Evolutionary conservation across 2,888 invertebrate species (phyloP), one percentile per base, ranked within the genome.

Genomic region (Cerceris ruficornis): DNA sequence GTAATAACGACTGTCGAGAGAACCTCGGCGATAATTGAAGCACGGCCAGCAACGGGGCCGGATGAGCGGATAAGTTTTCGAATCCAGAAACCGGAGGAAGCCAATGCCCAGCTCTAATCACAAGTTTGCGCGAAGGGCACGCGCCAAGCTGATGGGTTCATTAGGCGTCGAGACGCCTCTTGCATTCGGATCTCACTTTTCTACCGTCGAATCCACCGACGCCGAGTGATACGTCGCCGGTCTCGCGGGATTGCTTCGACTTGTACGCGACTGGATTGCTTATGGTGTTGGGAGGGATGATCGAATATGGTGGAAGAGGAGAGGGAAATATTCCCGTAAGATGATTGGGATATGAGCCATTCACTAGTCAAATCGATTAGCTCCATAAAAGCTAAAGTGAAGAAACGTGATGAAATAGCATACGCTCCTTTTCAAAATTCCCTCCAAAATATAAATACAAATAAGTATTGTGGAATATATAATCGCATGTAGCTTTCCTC

Each of bases 141-240:
- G 91, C 90, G 88, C 89, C 87, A 77, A 69, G 70, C 85, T 89
- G 90, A 92, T 91, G 89, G 88, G 88, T 90, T 91, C 91, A 91
- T 92, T 91, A 92, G 90, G 89, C 90, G 89, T 82, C 81, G 81
- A 83, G 87, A 91, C 90, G 90, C 89, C 85, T 75, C 76, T 86
- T 85, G 92, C 90, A 91, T 92, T 87, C 85, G 88, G 90, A 91
- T 91, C 84, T 83, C 78, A 85, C 85, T 88, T 86, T 86, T 87
- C 85, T 75, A 49, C 69, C 42, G 46, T 39, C 66, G 57, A 69
- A 71, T 72, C 28, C 28, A 82, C 82, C 73, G 69, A 58, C 72
- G 68, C 52, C 68, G 61, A 54, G 71, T 76, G 78, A 58, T 77
- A 69, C 80, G 80, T 73, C 73, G 82, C 75, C 78, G 74, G 77